These are phyloP conservation scores for Dallia pectoralis DNA, from an alignment of 2,797 vertebrate genomes.

Conservation along the genomic window DNA sequence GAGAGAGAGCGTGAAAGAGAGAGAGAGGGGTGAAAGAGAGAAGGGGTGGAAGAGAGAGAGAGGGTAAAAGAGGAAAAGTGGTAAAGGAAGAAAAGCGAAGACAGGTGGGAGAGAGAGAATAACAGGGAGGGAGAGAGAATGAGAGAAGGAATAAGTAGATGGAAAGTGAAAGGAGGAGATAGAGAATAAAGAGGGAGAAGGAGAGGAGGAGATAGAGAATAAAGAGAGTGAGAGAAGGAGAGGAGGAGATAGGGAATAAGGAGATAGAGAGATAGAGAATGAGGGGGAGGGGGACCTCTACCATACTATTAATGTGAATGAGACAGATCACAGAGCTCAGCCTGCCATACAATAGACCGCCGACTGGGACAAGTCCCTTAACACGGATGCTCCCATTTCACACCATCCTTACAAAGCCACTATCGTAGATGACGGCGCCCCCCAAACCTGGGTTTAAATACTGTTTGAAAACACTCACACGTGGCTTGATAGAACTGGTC, in stretches of 20 bases:
- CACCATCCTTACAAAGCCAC: conserved; percentile 74
- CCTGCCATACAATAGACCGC: conserved; percentile 69
- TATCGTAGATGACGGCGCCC: conserved; percentile 36
- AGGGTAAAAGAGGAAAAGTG: neutral
- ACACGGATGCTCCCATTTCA: conserved; percentile 79
- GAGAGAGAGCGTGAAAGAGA: neutral
- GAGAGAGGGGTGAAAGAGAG: neutral
- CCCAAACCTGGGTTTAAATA: conserved; percentile 12
- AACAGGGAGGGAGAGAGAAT: neutral
- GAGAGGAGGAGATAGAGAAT: conserved; percentile 26
- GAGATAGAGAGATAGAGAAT: neutral
- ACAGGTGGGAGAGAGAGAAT: neutral
- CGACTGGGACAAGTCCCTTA: conserved; percentile 70
- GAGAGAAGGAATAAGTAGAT: too few species aligned
- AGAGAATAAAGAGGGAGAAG: neutral
- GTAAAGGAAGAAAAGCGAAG: neutral
- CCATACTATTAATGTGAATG: conserved; percentile 63
- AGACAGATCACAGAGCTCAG: conserved; percentile 75
- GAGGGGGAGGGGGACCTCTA: neutral
- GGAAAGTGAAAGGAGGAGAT: neutral
- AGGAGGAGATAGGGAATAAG: conserved; percentile 2
- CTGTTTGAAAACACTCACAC: neutral
- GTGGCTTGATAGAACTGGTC: neutral
- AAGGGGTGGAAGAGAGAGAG: neutral
- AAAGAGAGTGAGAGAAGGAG: conserved; percentile 20